Evolutionary conservation across 2,888 invertebrate genomes (phyloP).

Genomic region (Melanostoma mellinum): DNA sequence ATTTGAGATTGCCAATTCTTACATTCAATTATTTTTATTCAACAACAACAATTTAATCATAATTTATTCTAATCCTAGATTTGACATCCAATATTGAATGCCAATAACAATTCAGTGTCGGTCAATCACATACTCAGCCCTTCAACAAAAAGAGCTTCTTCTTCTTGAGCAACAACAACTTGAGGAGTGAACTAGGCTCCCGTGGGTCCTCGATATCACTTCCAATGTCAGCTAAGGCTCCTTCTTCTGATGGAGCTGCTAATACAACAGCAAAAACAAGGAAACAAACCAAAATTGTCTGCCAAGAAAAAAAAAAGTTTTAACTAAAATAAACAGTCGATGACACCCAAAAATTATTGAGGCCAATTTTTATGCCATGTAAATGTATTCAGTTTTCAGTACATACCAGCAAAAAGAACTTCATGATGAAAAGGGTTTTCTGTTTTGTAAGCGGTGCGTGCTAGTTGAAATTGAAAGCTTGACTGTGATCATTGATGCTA

Average conservation of each 20-base stretch:
- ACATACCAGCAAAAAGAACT: not conserved
- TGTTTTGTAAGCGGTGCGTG: too few species aligned
- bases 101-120: too few species aligned
- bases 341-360: not conserved
- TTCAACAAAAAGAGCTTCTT: not conserved
- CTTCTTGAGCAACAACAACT: conserved; percentile 30
- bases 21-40: too few species aligned
- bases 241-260: conserved; percentile 29
- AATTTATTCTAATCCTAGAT: too few species aligned
- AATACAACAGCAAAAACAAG: not conserved
- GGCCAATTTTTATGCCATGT: too few species aligned
- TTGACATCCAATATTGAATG: too few species aligned
- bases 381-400: not conserved
- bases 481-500: too few species aligned
- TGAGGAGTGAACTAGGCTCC: not conserved
- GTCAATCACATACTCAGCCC: too few species aligned
- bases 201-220: conserved; percentile 1
- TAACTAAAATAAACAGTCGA: not conserved
- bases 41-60: too few species aligned
- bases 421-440: not conserved
- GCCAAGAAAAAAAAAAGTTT: not conserved
- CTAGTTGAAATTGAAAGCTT: too few species aligned
- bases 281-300: conserved; percentile 19
- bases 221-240: conserved; percentile 6
- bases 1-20: too few species aligned